Evolutionary conservation across 1,140 invertebrate species (phyloP).

Genomic region (Formica selysi): DNA sequence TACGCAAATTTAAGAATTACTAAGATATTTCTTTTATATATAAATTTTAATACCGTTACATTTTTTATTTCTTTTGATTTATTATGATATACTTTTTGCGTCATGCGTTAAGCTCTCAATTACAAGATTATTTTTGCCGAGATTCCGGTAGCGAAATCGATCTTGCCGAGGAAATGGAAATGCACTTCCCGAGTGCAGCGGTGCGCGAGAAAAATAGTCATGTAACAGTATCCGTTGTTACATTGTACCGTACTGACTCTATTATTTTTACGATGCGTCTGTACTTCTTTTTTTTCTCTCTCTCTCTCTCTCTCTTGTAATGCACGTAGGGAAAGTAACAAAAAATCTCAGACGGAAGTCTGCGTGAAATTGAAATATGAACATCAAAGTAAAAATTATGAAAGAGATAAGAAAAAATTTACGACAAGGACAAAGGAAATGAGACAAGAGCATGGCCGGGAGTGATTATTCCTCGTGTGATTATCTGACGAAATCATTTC

Average conservation of each 20-base stretch:
- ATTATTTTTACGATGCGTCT: constrained; percentile 48
- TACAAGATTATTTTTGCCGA: background rate
- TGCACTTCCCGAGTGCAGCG: constrained; percentile 51
- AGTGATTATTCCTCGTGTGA: constrained; percentile 4
- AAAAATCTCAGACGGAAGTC: constrained; percentile 6
- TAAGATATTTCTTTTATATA: background rate
- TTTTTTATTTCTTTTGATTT: background rate
- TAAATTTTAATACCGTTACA: too few species aligned
- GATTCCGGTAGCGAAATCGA: constrained; percentile 37
- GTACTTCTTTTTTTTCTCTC: background rate
- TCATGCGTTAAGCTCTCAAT: background rate
- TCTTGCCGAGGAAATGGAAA: constrained; percentile 49
- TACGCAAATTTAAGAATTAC: background rate
- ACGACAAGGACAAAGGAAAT: background rate
- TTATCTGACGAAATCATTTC: constrained; percentile 21
- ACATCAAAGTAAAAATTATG: constrained; percentile 2
- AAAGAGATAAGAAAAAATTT: background rate
- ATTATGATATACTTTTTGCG: background rate
- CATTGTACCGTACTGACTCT: constrained; percentile 57
- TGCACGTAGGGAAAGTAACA: constrained; percentile 34
- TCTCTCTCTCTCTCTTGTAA: background rate
- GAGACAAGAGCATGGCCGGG: background rate
- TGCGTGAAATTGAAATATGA: background rate
- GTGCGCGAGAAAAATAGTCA: constrained; percentile 53
- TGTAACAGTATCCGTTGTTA: constrained; percentile 58